These are phyloP conservation scores for Kryptolebias marmoratus DNA, from an alignment of 2,113 vertebrate genomes.

Conservation along the genomic window DNA sequence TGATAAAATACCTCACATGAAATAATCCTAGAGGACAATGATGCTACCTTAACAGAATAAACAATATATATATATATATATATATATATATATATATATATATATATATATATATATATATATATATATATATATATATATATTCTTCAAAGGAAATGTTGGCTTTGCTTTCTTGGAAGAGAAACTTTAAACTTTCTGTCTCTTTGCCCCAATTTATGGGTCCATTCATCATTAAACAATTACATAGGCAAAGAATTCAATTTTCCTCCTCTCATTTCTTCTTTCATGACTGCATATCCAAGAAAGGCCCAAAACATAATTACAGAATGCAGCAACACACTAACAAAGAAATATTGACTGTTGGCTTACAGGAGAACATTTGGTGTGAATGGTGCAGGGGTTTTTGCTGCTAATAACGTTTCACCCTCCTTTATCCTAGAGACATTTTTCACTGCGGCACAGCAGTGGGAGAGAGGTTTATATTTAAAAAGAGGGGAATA, in stretches of 20 bases:
- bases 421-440: constrained; percentile 41
- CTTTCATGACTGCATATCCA: constrained; percentile 44
- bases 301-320: constrained; percentile 72
- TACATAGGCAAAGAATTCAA: constrained; percentile 66
- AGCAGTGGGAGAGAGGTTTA: constrained; percentile 22
- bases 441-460: constrained; percentile 35
- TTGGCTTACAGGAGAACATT: constrained; percentile 37
- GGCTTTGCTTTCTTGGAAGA: constrained; percentile 23
- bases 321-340: constrained; percentile 62
- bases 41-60: constrained; percentile 22
- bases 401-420: constrained; percentile 53
- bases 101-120: no score
- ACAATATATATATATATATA: no score
- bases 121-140: no score
- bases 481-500: constrained; percentile 30
- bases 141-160: constrained; percentile 39
- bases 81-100: no score
- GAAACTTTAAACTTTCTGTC: constrained; percentile 52
- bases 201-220: constrained; percentile 48
- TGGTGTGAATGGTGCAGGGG: constrained; percentile 22
- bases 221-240: constrained; percentile 72
- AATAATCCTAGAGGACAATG: constrained; percentile 20
- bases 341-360: constrained; percentile 71
- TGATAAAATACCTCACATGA: constrained; percentile 36
- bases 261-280: constrained; percentile 57